A percentile compares a stretch with the other conserved stretches of the same genome.
Conservation (phyloP, 2,888 invertebrate species). For the Eledona agricola region DNA sequence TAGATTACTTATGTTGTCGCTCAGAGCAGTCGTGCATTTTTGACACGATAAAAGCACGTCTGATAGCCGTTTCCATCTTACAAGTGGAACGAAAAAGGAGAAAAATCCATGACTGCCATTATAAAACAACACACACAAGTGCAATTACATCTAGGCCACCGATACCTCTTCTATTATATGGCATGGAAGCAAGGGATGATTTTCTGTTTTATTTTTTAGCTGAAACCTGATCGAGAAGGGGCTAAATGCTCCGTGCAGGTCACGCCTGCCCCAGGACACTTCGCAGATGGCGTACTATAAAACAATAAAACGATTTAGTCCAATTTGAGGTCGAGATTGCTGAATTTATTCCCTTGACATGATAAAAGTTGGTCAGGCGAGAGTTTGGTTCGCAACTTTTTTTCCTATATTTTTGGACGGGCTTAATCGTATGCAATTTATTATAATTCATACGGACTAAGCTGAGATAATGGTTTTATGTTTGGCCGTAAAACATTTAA, state of each 20-base stretch:
- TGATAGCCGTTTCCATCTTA: conserved; percentile 8
- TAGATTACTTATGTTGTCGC: conserved; percentile 43
- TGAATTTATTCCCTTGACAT: conserved; percentile 40
- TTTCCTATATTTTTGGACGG: no score
- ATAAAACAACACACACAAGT: conserved; percentile 32
- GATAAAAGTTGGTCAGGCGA: conserved; percentile 8
- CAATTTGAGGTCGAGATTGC: conserved; percentile 43
- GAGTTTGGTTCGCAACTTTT: background rate
- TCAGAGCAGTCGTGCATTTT: conserved; percentile 39
- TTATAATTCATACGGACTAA: conserved; percentile 13
- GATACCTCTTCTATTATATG: conserved; percentile 19
- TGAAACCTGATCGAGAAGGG: conserved; percentile 18
- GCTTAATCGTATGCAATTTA: conserved; percentile 11
- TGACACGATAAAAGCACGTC: conserved; percentile 36
- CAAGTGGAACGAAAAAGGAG: conserved; percentile 20
- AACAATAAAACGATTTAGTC: conserved; percentile 47
- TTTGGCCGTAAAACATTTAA: conserved; percentile 10
- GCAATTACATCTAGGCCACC: conserved; percentile 18
- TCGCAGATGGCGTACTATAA: conserved; percentile 40
- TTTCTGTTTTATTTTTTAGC: conserved; percentile 6
- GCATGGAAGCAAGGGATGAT: conserved; percentile 6
- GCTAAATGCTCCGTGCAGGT: conserved; percentile 26
- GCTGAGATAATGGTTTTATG: conserved; percentile 8
- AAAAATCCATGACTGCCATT: conserved; percentile 26
- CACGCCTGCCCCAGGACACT: conserved; percentile 35